Percentiles rank a stretch among this genome's conserved stretches.
phyloP scores from a whole-genome alignment of 2,888 invertebrate genomes.

The Frankliniella intonsa region DNA sequence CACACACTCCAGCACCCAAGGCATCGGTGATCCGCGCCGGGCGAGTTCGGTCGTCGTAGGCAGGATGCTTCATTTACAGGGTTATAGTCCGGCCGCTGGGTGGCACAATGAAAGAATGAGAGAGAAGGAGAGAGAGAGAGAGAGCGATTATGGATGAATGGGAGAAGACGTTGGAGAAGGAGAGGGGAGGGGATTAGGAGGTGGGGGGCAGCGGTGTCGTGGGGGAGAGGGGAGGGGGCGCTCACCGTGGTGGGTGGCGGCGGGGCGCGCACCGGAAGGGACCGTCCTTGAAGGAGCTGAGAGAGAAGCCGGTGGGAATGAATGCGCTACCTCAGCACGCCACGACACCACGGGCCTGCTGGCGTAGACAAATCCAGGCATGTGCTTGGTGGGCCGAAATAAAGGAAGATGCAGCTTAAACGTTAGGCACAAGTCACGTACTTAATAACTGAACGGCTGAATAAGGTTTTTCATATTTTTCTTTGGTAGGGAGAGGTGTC shows the following conservation, averaged over 20 bases:
- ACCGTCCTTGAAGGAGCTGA: background rate
- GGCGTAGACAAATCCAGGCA: too few species aligned
- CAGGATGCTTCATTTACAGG: constrained; percentile 9
- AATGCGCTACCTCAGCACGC: too few species aligned
- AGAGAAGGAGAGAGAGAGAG: constrained; percentile 9
- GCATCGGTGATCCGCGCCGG: background rate
- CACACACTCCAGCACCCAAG: background rate
- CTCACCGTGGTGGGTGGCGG: constrained; percentile 44
- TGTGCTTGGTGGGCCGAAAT: too few species aligned
- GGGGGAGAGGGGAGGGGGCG: constrained; percentile 35
- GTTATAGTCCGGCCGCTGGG: background rate
- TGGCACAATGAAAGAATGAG: constrained; percentile 1
- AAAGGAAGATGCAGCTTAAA: too few species aligned
- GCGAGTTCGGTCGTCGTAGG: background rate
- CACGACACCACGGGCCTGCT: too few species aligned
- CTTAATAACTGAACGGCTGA: too few species aligned
- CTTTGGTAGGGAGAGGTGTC: too few species aligned
- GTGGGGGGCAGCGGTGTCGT: constrained; percentile 35
- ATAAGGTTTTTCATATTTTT: too few species aligned
- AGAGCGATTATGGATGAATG: background rate
- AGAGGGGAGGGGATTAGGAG: constrained; percentile 35
- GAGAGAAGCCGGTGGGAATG: background rate
- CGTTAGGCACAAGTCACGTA: too few species aligned
- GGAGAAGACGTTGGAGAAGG: constrained; percentile 30
- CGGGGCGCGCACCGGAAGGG: constrained; percentile 43